Conservation (phyloP, 2,888 invertebrate genomes). For the Tetranychus piercei region DNA sequence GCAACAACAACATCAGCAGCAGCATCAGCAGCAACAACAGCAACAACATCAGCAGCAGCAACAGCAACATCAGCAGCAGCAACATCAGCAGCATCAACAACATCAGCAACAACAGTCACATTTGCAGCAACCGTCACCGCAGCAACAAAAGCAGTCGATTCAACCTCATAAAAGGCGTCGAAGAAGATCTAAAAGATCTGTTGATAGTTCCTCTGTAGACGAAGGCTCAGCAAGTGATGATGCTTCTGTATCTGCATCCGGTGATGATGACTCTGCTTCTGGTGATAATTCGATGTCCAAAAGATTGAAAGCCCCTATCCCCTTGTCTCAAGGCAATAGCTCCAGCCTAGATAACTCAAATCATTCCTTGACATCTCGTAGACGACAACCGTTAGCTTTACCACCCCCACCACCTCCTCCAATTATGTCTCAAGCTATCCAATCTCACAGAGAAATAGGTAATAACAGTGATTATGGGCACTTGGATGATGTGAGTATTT, state of each 20-base stretch:
- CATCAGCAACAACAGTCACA: not conserved
- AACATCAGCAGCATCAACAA: not conserved
- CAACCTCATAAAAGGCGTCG: not conserved
- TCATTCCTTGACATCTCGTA: conserved; percentile 9
- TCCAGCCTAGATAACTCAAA: not conserved
- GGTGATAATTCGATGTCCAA: not conserved
- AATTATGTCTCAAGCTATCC: no score
- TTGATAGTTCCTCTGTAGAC: not conserved
- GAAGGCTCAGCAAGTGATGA: conserved; percentile 5
- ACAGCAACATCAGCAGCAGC: not conserved
- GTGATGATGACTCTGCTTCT: conserved; percentile 8
- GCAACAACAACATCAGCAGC: not conserved
- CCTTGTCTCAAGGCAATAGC: not conserved
- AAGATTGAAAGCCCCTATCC: not conserved
- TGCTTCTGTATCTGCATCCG: not conserved
- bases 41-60: not conserved
- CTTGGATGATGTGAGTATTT: not conserved
- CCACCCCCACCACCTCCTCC: not conserved
- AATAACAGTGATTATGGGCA: not conserved
- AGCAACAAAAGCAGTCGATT: not conserved
- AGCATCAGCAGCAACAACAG: not conserved
- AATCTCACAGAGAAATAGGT: not conserved
- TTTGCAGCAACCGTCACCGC: not conserved
- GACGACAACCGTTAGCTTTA: not conserved
- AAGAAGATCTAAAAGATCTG: conserved; percentile 5